These are phyloP conservation scores for Euclidia mi DNA, from an alignment of 2,888 invertebrate species.

Conservation along the genomic window DNA sequence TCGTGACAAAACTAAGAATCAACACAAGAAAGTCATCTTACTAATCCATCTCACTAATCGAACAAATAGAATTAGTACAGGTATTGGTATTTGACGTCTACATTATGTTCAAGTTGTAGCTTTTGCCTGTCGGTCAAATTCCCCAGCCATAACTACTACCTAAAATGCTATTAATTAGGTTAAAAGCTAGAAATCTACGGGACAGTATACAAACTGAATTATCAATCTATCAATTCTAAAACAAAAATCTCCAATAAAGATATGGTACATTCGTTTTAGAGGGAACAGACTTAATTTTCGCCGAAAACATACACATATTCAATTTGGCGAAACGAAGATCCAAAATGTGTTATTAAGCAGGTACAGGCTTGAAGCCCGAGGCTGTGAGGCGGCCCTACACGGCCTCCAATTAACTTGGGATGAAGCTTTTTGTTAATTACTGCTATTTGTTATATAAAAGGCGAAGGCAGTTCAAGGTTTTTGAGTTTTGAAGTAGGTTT, in stretches of 20 bases:
- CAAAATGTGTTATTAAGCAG: conserved; percentile 46
- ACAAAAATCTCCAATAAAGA: not conserved
- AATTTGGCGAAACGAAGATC: conserved; percentile 47
- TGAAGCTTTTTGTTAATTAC: conserved; percentile 48
- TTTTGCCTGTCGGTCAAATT: no score
- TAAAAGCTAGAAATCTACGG: no score
- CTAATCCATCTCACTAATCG: no score
- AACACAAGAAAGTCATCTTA: no score
- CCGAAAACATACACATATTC: conserved; percentile 30
- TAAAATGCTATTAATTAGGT: no score
- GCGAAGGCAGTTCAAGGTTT: conserved; percentile 32
- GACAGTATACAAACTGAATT: no score
- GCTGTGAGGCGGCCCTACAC: conserved; percentile 43
- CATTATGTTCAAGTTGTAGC: no score
- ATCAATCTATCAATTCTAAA: not conserved
- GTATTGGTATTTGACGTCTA: no score
- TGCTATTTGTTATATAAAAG: conserved; percentile 43
- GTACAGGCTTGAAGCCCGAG: no score
- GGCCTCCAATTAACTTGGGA: conserved; percentile 46
- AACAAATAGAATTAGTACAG: no score
- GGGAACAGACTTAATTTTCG: conserved; percentile 10
- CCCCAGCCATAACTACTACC: no score
- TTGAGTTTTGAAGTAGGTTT: not conserved
- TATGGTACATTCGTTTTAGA: not conserved
- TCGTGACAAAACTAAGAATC: no score